Percentiles rank a stretch among this genome's conserved stretches.
phyloP scores from a whole-genome alignment of 1,140 invertebrate genomes.

The Nymphalis io region DNA sequence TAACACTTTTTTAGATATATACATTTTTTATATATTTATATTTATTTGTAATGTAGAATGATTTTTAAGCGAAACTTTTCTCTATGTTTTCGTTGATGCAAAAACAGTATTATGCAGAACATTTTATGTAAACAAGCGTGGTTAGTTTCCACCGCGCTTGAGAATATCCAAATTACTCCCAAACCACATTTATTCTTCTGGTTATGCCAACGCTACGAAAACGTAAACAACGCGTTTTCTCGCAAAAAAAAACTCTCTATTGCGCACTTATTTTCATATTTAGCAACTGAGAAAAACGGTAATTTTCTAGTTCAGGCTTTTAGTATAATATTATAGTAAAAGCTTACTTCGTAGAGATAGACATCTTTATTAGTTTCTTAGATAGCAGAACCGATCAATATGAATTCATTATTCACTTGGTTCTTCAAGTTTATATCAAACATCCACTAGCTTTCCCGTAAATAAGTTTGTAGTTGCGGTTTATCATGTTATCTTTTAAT shows the following conservation, averaged over 20 bases:
- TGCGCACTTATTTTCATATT: constrained; percentile 9
- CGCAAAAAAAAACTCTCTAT: constrained; percentile 14
- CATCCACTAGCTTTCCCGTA: constrained; percentile 41
- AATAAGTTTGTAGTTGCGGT: constrained; percentile 43
- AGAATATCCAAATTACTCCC: constrained; percentile 21
- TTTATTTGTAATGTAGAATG: background rate
- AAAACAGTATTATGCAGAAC: background rate
- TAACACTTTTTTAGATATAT: too few species aligned
- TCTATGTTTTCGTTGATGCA: background rate
- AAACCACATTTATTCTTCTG: constrained; percentile 23
- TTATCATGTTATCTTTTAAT: too few species aligned
- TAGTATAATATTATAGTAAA: background rate
- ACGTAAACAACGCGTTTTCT: constrained; percentile 25
- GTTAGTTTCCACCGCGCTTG: background rate
- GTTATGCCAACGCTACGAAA: constrained; percentile 20
- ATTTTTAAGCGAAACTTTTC: background rate
- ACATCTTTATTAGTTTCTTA: background rate
- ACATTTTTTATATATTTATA: too few species aligned
- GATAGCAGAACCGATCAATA: constrained; percentile 1
- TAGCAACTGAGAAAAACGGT: background rate
- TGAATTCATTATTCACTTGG: constrained; percentile 33
- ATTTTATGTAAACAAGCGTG: constrained; percentile 19
- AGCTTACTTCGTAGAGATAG: background rate
- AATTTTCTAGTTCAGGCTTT: background rate
- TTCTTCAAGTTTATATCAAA: constrained; percentile 44